These are phyloP conservation scores for Malacoctenus gilli DNA, from an alignment of 2,797 vertebrate genomes.

Conservation along the genomic window DNA sequence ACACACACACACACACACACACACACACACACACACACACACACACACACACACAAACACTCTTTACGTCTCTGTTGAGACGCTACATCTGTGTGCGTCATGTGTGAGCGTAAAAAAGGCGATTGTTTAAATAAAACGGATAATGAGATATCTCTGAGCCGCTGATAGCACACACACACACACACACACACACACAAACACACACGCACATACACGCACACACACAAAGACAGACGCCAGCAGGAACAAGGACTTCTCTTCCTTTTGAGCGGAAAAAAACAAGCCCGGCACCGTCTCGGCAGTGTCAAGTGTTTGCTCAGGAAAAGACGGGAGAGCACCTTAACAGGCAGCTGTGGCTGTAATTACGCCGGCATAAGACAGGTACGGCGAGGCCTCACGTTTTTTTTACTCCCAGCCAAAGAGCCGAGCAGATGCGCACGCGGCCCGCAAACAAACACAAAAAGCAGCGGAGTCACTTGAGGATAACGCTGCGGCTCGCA, in stretches of 20 bases:
- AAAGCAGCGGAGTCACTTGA: constrained; percentile 44
- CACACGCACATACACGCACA: too few relatives aligned
- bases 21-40: constrained; percentile 21
- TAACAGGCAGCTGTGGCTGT: constrained; percentile 27
- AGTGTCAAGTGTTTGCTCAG: constrained; percentile 47
- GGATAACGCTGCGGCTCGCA: constrained; percentile 36
- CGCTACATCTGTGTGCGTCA: neutral
- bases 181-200: constrained; percentile 16
- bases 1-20: constrained; percentile 24
- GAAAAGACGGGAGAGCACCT: constrained; percentile 3
- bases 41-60: constrained; percentile 37
- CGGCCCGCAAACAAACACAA: constrained; percentile 44
- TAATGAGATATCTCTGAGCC: constrained; percentile 52
- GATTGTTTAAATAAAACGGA: constrained; percentile 45
- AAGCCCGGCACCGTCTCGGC: constrained; percentile 43
- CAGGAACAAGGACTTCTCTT: constrained; percentile 9
- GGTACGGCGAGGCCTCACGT: constrained; percentile 30
- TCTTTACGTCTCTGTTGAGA: neutral
- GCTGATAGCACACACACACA: neutral
- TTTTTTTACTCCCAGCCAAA: constrained; percentile 26
- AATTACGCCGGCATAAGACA: constrained; percentile 50
- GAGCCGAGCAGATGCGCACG: constrained; percentile 23
- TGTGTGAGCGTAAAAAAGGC: constrained; percentile 5
- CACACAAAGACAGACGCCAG: constrained; percentile 13
- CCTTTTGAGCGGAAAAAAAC: constrained; percentile 40